A percentile compares a stretch with the other conserved stretches of the same genome.
Conservation (phyloP, 2,113 vertebrate genomes). For the Actinemys pallida region DNA sequence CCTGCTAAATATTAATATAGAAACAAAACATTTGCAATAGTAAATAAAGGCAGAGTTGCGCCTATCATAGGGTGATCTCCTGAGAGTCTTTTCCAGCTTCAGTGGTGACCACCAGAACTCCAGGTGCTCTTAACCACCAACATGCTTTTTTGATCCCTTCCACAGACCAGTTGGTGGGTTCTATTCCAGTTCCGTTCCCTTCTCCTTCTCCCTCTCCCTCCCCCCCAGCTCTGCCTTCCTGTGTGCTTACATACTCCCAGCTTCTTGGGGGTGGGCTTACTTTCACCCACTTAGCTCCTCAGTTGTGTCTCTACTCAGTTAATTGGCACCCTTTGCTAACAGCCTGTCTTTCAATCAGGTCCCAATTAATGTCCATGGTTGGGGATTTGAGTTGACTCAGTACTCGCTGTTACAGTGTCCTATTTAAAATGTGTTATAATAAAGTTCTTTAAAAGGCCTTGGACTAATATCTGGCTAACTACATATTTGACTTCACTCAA, state of each 20-base stretch:
- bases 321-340: not conserved
- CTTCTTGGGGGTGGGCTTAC: not conserved
- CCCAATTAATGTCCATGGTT: not conserved
- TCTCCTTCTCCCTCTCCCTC: no score
- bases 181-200: not conserved
- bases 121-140: not conserved
- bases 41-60: not conserved
- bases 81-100: not conserved
- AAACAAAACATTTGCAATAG: constrained; percentile 8
- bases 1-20: not conserved
- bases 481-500: not conserved
- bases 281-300: not conserved
- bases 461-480: constrained; percentile 25
- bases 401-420: not conserved
- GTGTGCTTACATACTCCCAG: not conserved
- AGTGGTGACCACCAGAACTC: not conserved
- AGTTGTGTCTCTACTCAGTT: not conserved
- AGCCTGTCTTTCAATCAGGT: not conserved
- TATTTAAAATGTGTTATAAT: constrained; percentile 8
- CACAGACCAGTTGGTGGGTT: no score
- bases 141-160: no score
- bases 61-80: not conserved
- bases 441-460: constrained; percentile 29
- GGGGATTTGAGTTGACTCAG: no score
- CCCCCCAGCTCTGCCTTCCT: not conserved